These are phyloP conservation scores for Lycopodina hypogea DNA, from an alignment of 37 sponge, comb jelly and placozoan species.

Conservation along the genomic window DNA sequence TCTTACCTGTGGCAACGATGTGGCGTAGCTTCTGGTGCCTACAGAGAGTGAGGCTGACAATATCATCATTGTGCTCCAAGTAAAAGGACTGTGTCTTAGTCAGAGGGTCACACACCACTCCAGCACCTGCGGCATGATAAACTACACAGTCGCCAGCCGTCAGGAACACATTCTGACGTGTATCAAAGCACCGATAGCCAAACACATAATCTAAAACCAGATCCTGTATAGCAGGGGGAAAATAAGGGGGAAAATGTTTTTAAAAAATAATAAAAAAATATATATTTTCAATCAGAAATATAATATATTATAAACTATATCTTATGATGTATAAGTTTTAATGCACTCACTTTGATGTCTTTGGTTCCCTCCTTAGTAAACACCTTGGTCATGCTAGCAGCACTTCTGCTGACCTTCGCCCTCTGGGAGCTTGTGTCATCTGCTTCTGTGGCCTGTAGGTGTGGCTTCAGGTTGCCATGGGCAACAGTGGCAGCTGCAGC, in stretches of 20 bases:
- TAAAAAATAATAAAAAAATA: no score
- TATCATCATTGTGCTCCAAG: slow-evolving; percentile 97
- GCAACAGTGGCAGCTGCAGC: neutral
- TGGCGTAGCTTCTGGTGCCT: slow-evolving; percentile 49
- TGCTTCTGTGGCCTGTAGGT: slow-evolving; percentile 16
- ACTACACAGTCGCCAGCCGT: slow-evolving; percentile 67
- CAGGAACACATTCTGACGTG: slow-evolving; percentile 85
- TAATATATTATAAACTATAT: neutral
- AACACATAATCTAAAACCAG: slow-evolving; percentile 82
- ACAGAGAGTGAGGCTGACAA: slow-evolving; percentile 76
- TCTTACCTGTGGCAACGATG: slow-evolving; percentile 66
- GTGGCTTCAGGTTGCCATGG: slow-evolving; percentile 44
- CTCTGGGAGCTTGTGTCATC: neutral
- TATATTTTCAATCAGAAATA: no score
- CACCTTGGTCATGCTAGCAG: slow-evolving; percentile 19
- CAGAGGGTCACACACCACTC: slow-evolving; percentile 74
- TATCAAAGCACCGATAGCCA: slow-evolving; percentile 97
- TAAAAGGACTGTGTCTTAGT: slow-evolving; percentile 87
- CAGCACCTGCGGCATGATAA: slow-evolving; percentile 92
- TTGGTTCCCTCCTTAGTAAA: slow-evolving; percentile 9
- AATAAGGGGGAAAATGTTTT: no score
- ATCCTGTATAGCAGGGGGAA: slow-evolving; percentile 49
- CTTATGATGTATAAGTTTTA: neutral
- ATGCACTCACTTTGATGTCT: slow-evolving; percentile 48
- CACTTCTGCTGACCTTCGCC: slow-evolving; percentile 16